Evolutionary conservation across 1,140 invertebrate species (phyloP), one percentile per base, ranked within the genome.

Genomic region (Drosophila albomicans): DNA sequence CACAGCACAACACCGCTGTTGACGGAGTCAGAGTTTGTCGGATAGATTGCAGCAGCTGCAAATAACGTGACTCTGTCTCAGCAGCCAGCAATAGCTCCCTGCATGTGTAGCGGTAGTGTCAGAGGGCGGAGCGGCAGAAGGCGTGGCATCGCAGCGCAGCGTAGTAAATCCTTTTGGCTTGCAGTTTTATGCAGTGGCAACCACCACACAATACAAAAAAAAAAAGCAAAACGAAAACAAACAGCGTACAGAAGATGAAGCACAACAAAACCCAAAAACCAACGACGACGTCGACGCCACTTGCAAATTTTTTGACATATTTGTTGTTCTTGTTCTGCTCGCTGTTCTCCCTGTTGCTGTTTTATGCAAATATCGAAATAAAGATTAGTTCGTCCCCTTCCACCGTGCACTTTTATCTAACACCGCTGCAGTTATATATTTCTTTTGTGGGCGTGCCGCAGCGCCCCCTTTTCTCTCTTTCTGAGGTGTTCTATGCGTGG

Each of bases 1-100:
- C 64, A 35, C 56, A 7, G n/a, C 51, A 49, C 30, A 52, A 54
- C 58, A 38, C 45, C 46, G 57, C 48, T 46, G 70, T 59, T 32
- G 51, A 54, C 43, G 64, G 30, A 65, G 75, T 66, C 63, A 68
- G 71, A 69, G 65, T 69, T 56, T 56, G 57, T 63, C 67, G 78
- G 77, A 89, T 88, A 89, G 84, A 88, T 89, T 88, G 84, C 85
- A 89, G 84, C 85, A 88, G 85, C 85, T 88, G 85, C 85, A 89
- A 88, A 82, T 88, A 88, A 88, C 85, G 85, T 88, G 85, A 89
- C 85, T 88, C 85, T 80, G 74, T 80, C 85, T 88, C 76, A 52
- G 75, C 76, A 65, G 61, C 62, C 52, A 15, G 52, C 78, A 63
- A 82, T 80, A 80, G 20, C 20, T 73, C 65, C 54, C 70, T 66